phyloP scores from a whole-genome alignment of 2,797 vertebrate species.

The Notoglanidium macrostoma region DNA sequence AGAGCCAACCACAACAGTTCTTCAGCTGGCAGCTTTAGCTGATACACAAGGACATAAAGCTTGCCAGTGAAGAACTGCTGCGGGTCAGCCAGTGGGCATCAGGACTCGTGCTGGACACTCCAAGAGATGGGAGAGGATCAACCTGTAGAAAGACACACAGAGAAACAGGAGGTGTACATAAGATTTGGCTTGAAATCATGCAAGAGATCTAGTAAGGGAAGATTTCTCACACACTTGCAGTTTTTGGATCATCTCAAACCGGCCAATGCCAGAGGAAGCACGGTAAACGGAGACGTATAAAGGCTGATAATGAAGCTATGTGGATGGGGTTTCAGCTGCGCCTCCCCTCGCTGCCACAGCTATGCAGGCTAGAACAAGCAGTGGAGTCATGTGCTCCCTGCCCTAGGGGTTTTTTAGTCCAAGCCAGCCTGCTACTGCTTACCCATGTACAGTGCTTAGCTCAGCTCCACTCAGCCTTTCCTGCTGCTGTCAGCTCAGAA shows the following conservation, averaged over 20 bases:
- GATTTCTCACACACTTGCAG: not conserved
- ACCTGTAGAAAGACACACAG: slow-evolving; percentile 28
- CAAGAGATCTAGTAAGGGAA: not conserved
- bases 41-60: slow-evolving; percentile 97
- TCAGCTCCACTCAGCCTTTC: not conserved
- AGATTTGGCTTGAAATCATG: slow-evolving; percentile 3
- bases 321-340: slow-evolving; percentile 42
- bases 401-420: slow-evolving; percentile 44
- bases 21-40: slow-evolving; percentile 99
- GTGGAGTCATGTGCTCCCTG: slow-evolving; percentile 50
- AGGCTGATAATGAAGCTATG: slow-evolving; percentile 37
- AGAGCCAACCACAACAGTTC: slow-evolving; percentile 99
- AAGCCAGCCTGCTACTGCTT: slow-evolving; percentile 48
- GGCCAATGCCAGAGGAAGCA: slow-evolving; percentile 7
- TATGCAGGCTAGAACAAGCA: slow-evolving; percentile 40
- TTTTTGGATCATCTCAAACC: not conserved
- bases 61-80: slow-evolving; percentile 99
- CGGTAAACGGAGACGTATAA: slow-evolving; percentile 22
- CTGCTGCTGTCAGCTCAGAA: slow-evolving; percentile 37
- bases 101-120: not conserved
- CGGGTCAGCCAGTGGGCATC: slow-evolving; percentile 85
- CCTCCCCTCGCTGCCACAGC: slow-evolving; percentile 38
- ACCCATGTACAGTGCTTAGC: slow-evolving; percentile 38
- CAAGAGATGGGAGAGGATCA: not conserved
- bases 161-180: not conserved